phyloP scores from a whole-genome alignment of 2,113 vertebrate genomes.

The Rhinopomastus cyanomelas region DNA sequence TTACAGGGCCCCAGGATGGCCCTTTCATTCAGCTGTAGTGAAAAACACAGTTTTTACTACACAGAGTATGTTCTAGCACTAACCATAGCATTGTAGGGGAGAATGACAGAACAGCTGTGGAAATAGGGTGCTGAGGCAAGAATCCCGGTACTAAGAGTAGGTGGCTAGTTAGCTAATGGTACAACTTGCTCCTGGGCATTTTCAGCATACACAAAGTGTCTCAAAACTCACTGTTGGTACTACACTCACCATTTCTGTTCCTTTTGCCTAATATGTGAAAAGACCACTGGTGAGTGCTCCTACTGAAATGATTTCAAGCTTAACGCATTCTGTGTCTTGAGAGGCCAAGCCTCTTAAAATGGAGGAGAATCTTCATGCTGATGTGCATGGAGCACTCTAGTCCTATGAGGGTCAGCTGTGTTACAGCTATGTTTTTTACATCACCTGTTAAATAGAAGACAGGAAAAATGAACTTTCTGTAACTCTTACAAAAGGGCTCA shows the following conservation, averaged over 20 bases:
- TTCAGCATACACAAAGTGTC: background rate
- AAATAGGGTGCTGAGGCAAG: background rate
- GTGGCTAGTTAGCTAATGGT: background rate
- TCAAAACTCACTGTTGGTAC: background rate
- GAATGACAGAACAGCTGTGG: background rate
- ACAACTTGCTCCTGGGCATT: background rate
- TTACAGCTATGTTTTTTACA: background rate
- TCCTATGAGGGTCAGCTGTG: background rate
- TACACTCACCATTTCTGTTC: background rate
- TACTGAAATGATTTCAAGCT: background rate
- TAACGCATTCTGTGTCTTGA: background rate
- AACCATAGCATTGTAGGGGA: background rate
- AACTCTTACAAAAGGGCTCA: background rate
- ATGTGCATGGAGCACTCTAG: background rate
- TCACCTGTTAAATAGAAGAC: background rate
- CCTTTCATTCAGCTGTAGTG: background rate
- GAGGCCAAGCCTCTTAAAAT: background rate
- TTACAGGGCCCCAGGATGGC: background rate
- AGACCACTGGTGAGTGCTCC: background rate
- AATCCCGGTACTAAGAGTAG: background rate
- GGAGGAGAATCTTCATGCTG: background rate
- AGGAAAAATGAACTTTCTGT: background rate
- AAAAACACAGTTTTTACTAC: background rate
- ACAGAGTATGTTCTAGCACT: background rate
- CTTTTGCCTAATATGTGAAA: background rate